A percentile compares a stretch with the other conserved stretches of the same genome.
Conservation (phyloP, 2,113 vertebrate genomes). For the Porphyrio hochstetteri region DNA sequence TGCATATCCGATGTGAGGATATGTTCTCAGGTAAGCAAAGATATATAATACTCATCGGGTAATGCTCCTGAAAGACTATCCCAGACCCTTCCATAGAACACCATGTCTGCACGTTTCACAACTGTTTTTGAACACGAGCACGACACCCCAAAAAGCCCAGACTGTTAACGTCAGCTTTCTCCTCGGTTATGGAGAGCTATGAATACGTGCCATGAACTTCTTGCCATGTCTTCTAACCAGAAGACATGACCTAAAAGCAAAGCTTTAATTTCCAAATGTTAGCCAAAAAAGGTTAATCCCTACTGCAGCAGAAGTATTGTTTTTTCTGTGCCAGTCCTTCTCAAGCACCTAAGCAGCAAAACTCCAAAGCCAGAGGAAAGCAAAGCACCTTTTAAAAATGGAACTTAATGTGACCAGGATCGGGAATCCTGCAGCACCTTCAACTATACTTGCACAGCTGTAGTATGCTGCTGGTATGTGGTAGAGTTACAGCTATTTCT, state of each 20-base stretch:
- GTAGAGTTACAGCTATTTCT: background rate
- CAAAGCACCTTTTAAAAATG: background rate
- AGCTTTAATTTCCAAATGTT: background rate
- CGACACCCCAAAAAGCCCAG: background rate
- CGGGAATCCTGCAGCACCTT: background rate
- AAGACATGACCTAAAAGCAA: background rate
- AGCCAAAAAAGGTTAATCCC: background rate
- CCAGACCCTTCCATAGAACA: background rate
- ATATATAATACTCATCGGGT: accelerated
- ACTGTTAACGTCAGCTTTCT: background rate
- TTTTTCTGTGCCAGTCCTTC: background rate
- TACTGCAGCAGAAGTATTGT: background rate
- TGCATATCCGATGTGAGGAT: background rate
- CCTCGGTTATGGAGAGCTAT: background rate
- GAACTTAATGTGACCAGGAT: background rate
- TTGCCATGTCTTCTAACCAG: background rate
- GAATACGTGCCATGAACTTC: background rate
- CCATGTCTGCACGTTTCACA: background rate
- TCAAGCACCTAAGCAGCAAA: background rate
- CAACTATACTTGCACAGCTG: background rate
- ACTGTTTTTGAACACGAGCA: background rate
- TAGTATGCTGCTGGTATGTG: background rate
- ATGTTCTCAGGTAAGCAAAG: background rate
- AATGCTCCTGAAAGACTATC: background rate
- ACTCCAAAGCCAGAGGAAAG: background rate